Base-by-base conservation (phyloP, 1,140 invertebrate genomes). In the Heliothis virescens region DNA sequence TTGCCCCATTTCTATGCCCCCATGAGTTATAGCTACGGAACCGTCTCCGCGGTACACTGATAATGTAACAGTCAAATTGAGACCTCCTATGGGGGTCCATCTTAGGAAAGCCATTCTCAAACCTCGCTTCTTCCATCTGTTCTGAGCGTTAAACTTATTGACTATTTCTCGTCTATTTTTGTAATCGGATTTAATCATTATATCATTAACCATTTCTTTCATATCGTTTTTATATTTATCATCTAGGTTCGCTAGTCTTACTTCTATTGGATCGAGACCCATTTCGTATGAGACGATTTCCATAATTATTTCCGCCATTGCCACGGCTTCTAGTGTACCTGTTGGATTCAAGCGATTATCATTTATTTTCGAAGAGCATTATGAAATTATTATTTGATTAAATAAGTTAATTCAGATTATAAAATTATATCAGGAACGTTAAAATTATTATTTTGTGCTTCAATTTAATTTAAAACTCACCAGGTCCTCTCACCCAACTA, bases 281-380 rank as follows among this genome's bases (percentile, higher is more conserved):
- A 97, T 86, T 59, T 92, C 95, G 69, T 95, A 96, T 1, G 98
- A 96, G 81, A 98, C 97, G 86, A 98, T 97, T 82, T 99, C 98
- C 96, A 99, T 97, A 9, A 98, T 96, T 62, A 95, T 96, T 92
- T 98, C 98, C 29, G 96, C 96, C 89, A 97, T 95, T 15, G 95
- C 95, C 12, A 97, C 91, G 21, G 91, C 96, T 94, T 98, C 97
- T 10, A 96, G 93, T 2, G 96, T 95, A 53, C 96, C 97, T 97
- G 77, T 48, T 90, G 92, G 16, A 71, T 10, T 15, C 13, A 10
- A 21, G 47, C 2, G 29, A 13, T 15, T 48, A 21, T 52, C 10
- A 21, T 13, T 52, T 18, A 16, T n/a, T 2, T 13, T 53, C n/a
- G 12, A 10, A 67, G 5, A 41, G 9, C 7, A 7, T 41, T 5